Evolutionary conservation across 2,113 vertebrate genomes (phyloP), one percentile per base, ranked within the genome.

Genomic region (Pyrgilauda ruficollis): DNA sequence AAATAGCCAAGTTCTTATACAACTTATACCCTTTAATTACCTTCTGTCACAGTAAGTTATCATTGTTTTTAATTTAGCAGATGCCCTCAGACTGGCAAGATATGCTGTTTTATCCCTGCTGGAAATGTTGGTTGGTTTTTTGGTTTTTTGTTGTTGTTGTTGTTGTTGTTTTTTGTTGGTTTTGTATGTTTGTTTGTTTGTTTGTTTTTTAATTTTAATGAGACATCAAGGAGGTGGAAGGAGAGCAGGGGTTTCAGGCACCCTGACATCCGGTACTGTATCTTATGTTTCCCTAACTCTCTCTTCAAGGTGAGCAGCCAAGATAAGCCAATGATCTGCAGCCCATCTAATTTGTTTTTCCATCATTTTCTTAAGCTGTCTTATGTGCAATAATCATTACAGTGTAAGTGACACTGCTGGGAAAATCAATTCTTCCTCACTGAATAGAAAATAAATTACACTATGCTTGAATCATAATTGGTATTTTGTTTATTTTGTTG

Each of bases 361-460:
- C 70, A 80, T 95, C 85, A 91, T 95, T 97, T 95, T 87, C 83
- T 94, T 92, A 96, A 97, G 89, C 94, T 96, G 79, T 91, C 79
- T 91, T 78, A 55, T 3, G 66, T 94, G 92, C 82, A 96, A 92
- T 96, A 92, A 96, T 97, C 95, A 87, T 97, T 97, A 90, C 41
- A 84, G 74, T 75, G 15, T 79, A 97, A 97, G 92, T 89, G 87
- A 96, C 89, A 94, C 93, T 96, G 88, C 93, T 94, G 89, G 90
- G 82, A 81, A 97, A 97, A 98, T 97, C 82, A 95, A 82, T 96
- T 97, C 80, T 94, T 97, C 87, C 89, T 87, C 63, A 85, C 90
- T 92, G 90, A 96, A 97, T 74, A 94, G 79, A 94, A 97, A 97
- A 93, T 83, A 93, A 68, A 52, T 90, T 86, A 52, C 67, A 46